Evolutionary conservation across 2,113 vertebrate genomes (phyloP).

Genomic region (Aramus guarauna): DNA sequence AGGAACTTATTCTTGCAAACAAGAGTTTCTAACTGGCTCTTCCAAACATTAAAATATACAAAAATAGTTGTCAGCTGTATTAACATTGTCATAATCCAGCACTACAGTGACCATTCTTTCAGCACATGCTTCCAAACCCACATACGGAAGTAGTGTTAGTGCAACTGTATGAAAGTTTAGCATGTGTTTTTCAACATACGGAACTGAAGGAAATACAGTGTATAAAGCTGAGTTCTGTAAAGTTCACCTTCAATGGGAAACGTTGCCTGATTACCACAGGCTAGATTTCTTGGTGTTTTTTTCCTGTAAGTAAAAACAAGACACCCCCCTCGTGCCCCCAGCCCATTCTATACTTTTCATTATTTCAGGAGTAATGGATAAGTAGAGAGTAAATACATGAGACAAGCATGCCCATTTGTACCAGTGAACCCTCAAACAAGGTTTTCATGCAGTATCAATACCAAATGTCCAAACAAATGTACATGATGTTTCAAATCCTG

Average conservation of each 20-base stretch:
- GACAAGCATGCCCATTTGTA: neutral
- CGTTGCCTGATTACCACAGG: neutral
- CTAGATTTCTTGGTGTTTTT: neutral
- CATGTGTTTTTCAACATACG: neutral
- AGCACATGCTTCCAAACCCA: neutral
- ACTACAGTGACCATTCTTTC: neutral
- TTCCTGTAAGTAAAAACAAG: neutral
- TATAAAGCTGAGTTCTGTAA: neutral
- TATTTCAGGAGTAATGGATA: neutral
- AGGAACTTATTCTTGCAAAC: neutral
- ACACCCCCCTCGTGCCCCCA: neutral
- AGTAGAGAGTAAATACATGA: neutral
- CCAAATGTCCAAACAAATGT: neutral
- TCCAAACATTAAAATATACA: neutral
- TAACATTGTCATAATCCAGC: neutral
- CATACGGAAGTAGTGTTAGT: neutral
- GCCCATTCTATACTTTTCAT: neutral
- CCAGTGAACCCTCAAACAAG: neutral
- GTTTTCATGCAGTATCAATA: neutral
- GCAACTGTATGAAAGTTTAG: neutral
- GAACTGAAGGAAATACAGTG: neutral
- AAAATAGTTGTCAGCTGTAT: neutral
- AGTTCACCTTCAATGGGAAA: neutral
- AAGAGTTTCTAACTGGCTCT: neutral
- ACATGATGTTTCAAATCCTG: neutral